phyloP scores from a whole-genome alignment of 2,888 invertebrate species.

The Agelastica alni region DNA sequence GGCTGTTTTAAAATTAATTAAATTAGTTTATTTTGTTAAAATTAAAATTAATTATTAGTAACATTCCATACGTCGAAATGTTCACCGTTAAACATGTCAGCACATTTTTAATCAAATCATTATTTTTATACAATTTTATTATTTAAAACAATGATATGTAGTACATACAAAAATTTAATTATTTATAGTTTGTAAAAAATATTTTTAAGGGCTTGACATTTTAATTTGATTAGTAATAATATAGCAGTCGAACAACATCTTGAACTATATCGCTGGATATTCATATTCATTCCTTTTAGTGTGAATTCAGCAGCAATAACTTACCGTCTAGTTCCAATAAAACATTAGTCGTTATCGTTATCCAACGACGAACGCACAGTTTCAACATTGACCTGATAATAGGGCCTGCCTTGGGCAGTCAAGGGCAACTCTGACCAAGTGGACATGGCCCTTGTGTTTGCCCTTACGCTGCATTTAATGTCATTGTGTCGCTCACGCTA shows the following conservation, averaged over 20 bases:
- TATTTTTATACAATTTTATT: too few species aligned
- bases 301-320: not conserved
- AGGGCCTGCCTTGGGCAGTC: constrained; percentile 3
- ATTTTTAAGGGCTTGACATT: too few species aligned
- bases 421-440: not conserved
- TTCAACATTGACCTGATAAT: constrained; percentile 2
- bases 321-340: not conserved
- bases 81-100: too few species aligned
- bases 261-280: too few species aligned
- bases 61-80: too few species aligned
- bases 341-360: not conserved
- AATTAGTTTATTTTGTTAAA: not conserved
- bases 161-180: too few species aligned
- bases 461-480: constrained; percentile 10
- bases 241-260: too few species aligned
- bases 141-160: too few species aligned
- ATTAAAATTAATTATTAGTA: not conserved
- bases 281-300: not conserved
- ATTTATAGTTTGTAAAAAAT: too few species aligned
- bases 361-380: not conserved
- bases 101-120: too few species aligned
- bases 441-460: constrained; percentile 3
- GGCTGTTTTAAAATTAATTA: not conserved
- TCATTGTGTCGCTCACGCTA: not conserved
- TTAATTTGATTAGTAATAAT: too few species aligned